These are phyloP conservation scores for Lasioglossum malachurum DNA, from an alignment of 2,888 invertebrate species.

Conservation along the genomic window DNA sequence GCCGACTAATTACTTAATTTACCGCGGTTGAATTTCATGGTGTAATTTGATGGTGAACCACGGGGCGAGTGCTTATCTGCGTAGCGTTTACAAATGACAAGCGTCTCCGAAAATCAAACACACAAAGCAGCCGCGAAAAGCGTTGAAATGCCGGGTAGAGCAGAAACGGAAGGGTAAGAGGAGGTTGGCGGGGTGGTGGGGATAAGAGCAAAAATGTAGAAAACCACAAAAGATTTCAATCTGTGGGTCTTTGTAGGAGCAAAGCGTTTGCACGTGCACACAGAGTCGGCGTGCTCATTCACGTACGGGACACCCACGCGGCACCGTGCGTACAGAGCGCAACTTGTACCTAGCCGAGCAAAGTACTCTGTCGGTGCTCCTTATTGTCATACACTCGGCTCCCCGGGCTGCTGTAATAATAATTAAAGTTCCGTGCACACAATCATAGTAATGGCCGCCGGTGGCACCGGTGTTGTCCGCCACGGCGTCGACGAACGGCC, in stretches of 20 bases:
- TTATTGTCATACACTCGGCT: constrained; percentile 64
- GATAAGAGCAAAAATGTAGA: constrained; percentile 18
- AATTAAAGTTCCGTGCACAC: constrained; percentile 79
- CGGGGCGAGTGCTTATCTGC: constrained; percentile 1
- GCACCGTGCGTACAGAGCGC: constrained; percentile 24
- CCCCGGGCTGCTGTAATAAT: constrained; percentile 70
- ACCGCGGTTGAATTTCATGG: background rate
- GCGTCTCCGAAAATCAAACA: constrained; percentile 12
- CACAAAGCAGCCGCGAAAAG: constrained; percentile 14
- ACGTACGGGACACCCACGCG: constrained; percentile 28
- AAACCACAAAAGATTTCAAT: constrained; percentile 54
- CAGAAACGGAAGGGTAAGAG: background rate
- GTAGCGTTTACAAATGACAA: constrained; percentile 6
- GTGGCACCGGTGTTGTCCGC: constrained; percentile 54
- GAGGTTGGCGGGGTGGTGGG: no score
- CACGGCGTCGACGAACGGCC: constrained; percentile 64
- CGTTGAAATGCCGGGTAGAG: background rate
- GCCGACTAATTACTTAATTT: constrained; percentile 23
- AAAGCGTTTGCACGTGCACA: constrained; percentile 31
- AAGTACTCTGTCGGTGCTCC: constrained; percentile 52
- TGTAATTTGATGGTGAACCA: background rate
- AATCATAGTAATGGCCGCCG: constrained; percentile 81
- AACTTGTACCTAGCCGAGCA: constrained; percentile 53
- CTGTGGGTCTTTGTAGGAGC: constrained; percentile 25
- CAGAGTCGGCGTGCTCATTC: constrained; percentile 22